Evolutionary conservation across 2,113 vertebrate genomes (phyloP), one percentile per base, ranked within the genome.

Genomic region (Lipophrys pholis): DNA sequence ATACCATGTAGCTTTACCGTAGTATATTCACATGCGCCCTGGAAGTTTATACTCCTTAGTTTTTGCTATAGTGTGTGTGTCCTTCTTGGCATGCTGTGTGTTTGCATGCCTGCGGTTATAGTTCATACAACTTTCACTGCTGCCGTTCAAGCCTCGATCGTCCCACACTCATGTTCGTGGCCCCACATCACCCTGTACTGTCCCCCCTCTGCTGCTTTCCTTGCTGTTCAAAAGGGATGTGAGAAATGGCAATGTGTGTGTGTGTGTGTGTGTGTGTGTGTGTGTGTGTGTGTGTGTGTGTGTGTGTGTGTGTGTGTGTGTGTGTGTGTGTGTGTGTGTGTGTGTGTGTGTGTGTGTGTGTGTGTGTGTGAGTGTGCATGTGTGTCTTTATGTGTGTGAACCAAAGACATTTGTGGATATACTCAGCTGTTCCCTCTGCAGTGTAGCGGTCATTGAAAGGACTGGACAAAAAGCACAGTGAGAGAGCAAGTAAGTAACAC

Each of bases 91-190:
- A 53, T 66, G 59, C 67, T 89, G 81, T 89, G 90, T 92, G 90
- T 90, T 85, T 87, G 92, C 90, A 71, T 88, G 88, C 86, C 78
- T 85, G 87, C 90, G 90, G 91, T 87, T 88, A 72, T 55, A 57
- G 52, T 76, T 76, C 78, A 74, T 82, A 78, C 75, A 65, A 75
- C 50, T 60, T 87, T 82, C 46, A 51, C 39, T 48, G 45, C 45
- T 42, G 73, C 63, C 60, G 73, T 80, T 84, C 58, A 51, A 80
- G 69, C 85, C 77, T 83, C 83, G 40, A 70, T 72, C 81, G 71
- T 51, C 50, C 58, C 57, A 39, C 1, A 15, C 42, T 69, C 60
- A 60, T 52, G 63, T 60, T 64, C 60, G 46, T 6, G 16, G 67
- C 50, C 72, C 43, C 11, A 2, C 12, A 67, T 82, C 45, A 73